A percentile compares a stretch with the other conserved stretches of the same genome.
phyloP scores from a whole-genome alignment of 1,140 invertebrate genomes.

The Phymastichus coffea region DNA sequence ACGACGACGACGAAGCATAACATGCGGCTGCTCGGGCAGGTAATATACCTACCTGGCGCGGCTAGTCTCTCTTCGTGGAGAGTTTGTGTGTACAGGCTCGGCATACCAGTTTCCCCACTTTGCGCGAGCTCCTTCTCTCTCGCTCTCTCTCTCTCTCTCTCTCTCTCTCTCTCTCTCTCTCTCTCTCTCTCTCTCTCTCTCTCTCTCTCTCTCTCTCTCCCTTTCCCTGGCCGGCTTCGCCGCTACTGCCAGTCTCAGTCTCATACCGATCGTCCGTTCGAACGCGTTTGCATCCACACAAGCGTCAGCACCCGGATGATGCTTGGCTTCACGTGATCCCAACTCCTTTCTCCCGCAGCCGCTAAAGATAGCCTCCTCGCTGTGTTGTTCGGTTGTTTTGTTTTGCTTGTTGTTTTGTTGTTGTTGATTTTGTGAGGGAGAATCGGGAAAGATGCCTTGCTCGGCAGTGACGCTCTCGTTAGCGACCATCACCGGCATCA shows the following conservation, averaged over 20 bases:
- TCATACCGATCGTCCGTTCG: background rate
- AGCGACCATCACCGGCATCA: constrained; percentile 90
- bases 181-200: background rate
- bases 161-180: no score
- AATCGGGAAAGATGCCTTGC: constrained; percentile 93
- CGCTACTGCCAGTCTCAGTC: constrained; percentile 33
- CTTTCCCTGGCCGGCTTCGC: background rate
- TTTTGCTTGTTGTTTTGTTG: background rate
- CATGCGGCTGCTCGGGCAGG: no score
- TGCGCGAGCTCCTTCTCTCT: constrained; percentile 22
- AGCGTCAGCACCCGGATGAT: background rate
- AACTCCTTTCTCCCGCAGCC: background rate
- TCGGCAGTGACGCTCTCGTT: constrained; percentile 91
- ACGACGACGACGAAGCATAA: no score
- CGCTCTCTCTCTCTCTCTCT: no score
- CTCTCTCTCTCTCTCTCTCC: background rate
- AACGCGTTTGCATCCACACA: no score
- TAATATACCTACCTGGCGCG: constrained; percentile 47
- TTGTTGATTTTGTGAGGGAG: background rate
- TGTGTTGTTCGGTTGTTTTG: background rate
- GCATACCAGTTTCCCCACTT: constrained; percentile 22
- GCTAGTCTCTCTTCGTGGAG: constrained; percentile 40
- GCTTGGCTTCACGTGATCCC: constrained; percentile 2
- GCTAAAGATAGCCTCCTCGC: no score
- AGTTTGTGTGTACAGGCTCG: background rate